Percentiles rank a stretch among this genome's conserved stretches.
Conservation (phyloP, 2,888 invertebrate species). For the Sphinx pinastri region DNA sequence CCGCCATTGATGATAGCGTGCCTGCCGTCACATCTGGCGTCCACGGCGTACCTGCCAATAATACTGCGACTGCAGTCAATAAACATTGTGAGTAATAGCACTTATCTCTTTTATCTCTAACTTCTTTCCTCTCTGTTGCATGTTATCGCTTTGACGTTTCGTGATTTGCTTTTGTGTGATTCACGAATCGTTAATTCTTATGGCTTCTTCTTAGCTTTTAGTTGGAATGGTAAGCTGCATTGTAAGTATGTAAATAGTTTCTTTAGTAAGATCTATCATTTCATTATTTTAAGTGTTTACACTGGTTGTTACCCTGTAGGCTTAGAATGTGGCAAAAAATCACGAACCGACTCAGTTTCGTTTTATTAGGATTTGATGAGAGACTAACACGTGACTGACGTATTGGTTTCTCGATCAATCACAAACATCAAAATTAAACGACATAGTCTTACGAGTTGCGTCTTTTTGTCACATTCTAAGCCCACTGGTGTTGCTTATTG, state of each 20-base stretch:
- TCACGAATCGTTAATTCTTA: background rate
- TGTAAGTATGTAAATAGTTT: slow-evolving; percentile 10
- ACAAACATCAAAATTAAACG: too few relatives aligned
- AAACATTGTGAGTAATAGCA: slow-evolving; percentile 67
- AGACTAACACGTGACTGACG: too few relatives aligned
- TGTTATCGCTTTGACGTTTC: background rate
- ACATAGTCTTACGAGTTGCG: too few relatives aligned
- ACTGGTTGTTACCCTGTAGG: background rate
- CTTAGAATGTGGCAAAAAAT: too few relatives aligned
- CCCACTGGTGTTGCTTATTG: background rate
- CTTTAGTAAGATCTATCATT: background rate
- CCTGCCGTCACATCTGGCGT: slow-evolving; percentile 44
- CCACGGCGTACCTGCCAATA: slow-evolving; percentile 50
- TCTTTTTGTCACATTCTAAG: too few relatives aligned
- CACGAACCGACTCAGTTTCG: too few relatives aligned
- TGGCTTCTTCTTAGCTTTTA: background rate
- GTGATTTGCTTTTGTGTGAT: background rate
- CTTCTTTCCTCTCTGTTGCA: slow-evolving; percentile 15
- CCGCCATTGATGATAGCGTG: slow-evolving; percentile 39
- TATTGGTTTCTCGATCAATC: too few relatives aligned
- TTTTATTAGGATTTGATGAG: too few relatives aligned
- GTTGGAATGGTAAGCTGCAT: background rate
- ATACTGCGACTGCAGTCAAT: slow-evolving; percentile 59
- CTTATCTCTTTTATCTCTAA: slow-evolving; percentile 1
- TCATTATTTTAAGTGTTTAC: background rate